Conservation (phyloP, 2,113 vertebrate genomes). For the Paracanthobrama guichenoti region DNA sequence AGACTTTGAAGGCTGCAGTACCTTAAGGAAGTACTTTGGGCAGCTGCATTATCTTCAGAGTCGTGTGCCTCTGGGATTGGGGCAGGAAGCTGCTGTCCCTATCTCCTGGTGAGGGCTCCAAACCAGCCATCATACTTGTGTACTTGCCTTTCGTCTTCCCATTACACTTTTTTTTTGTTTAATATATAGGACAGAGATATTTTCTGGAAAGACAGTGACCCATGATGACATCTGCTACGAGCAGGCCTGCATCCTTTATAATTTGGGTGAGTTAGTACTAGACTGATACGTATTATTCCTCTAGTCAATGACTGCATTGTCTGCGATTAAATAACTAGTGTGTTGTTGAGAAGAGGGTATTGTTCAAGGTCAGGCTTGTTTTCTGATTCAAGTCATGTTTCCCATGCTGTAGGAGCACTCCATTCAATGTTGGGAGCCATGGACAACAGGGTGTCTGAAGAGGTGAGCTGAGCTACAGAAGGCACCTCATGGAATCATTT, state of each 20-base stretch:
- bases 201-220: constrained; percentile 91
- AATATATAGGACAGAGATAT: constrained; percentile 90
- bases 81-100: constrained; percentile 88
- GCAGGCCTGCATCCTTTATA: constrained; percentile 96
- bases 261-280: constrained; percentile 84
- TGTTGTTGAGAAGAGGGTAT: background rate
- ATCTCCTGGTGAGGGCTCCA: constrained; percentile 84
- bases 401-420: constrained; percentile 81
- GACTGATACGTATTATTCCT: constrained; percentile 7
- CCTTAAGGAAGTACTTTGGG: constrained; percentile 92
- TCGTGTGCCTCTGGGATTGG: constrained; percentile 87
- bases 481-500: background rate
- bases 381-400: constrained; percentile 36
- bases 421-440: constrained; percentile 98
- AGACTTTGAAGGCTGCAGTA: constrained; percentile 98
- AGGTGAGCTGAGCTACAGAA: constrained; percentile 73
- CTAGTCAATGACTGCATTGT: constrained; percentile 22
- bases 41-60: constrained; percentile 98
- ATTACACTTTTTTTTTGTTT: background rate
- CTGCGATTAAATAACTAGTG: background rate
- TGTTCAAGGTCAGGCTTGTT: background rate
- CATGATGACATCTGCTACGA: constrained; percentile 97
- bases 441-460: constrained; percentile 96
- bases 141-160: background rate
- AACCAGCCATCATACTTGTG: background rate